Evolutionary conservation across 2,888 invertebrate species (phyloP).

Genomic region (Carterocephalus palaemon): DNA sequence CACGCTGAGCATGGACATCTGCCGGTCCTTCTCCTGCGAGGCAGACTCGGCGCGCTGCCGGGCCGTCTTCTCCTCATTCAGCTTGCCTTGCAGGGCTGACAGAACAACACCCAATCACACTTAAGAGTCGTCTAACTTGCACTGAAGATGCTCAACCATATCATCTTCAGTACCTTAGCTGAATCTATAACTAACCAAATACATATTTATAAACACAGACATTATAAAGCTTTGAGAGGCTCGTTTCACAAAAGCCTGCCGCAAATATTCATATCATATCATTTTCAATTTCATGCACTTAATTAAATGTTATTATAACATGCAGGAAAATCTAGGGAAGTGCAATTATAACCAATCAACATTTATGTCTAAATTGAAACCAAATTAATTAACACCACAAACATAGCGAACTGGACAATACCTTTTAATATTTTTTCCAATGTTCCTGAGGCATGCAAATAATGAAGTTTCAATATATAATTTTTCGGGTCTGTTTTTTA

Average conservation of each 20-base stretch:
- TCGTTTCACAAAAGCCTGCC: too few species aligned
- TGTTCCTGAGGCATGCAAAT: conserved; percentile 81
- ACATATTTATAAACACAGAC: too few species aligned
- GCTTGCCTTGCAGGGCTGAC: conserved; percentile 91
- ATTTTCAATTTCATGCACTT: conserved; percentile 2
- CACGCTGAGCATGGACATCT: conserved; percentile 95
- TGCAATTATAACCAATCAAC: conserved; percentile 9
- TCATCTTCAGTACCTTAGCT: too few species aligned
- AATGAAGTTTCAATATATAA: conserved; percentile 52
- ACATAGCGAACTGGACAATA: conserved; percentile 72
- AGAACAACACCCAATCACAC: conserved; percentile 6
- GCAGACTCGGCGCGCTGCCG: conserved; percentile 92
- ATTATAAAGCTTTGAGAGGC: too few species aligned
- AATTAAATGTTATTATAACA: not conserved
- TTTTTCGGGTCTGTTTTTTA: conserved; percentile 11
- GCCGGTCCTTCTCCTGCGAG: conserved; percentile 94
- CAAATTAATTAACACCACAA: conserved; percentile 33
- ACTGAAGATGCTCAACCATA: too few species aligned
- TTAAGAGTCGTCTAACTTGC: too few species aligned
- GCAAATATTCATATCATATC: not conserved
- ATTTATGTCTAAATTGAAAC: conserved; percentile 26
- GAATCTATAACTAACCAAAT: too few species aligned
- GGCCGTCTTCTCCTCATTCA: conserved; percentile 93
- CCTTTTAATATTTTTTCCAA: conserved; percentile 84
- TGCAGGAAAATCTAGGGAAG: conserved; percentile 12